Evolutionary conservation across 1,140 invertebrate genomes (phyloP).

Genomic region (Drosophila orena): DNA sequence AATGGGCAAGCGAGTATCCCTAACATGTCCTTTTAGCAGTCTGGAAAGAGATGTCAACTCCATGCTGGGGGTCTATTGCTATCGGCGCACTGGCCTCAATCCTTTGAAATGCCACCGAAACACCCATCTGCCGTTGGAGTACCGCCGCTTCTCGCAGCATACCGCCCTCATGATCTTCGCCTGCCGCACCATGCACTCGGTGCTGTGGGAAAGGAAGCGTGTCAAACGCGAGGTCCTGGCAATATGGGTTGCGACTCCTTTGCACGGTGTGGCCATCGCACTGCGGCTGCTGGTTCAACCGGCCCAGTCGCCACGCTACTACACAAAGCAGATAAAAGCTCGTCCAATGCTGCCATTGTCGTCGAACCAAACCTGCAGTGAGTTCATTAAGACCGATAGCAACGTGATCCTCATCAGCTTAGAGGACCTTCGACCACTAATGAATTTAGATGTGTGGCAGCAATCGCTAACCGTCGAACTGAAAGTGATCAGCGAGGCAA

Average conservation of each 20-base stretch:
- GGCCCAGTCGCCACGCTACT: constrained; percentile 33
- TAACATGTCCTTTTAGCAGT: constrained; percentile 31
- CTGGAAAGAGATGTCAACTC: constrained; percentile 40
- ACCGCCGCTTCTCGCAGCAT: constrained; percentile 56
- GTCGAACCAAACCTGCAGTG: constrained; percentile 17
- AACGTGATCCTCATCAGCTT: constrained; percentile 55
- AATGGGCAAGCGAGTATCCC: constrained; percentile 6
- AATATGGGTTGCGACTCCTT: constrained; percentile 51
- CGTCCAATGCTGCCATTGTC: constrained; percentile 20
- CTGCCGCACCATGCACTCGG: constrained; percentile 48
- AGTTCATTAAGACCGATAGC: constrained; percentile 57
- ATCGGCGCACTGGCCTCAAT: constrained; percentile 52
- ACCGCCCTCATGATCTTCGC: constrained; percentile 50
- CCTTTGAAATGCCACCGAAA: constrained; percentile 51
- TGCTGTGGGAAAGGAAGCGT: constrained; percentile 47
- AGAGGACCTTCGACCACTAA: constrained; percentile 31
- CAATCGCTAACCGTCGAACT: constrained; percentile 49
- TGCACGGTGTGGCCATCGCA: constrained; percentile 33
- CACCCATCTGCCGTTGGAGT: constrained; percentile 40
- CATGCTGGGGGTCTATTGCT: constrained; percentile 53
- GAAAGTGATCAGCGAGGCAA: constrained; percentile 42
- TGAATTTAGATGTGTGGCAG: constrained; percentile 21
- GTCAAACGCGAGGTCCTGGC: constrained; percentile 47
- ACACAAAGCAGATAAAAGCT: constrained; percentile 39
- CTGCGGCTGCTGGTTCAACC: constrained; percentile 50